phyloP scores from a whole-genome alignment of 1,140 invertebrate species.

The Drosophila lowei region DNA sequence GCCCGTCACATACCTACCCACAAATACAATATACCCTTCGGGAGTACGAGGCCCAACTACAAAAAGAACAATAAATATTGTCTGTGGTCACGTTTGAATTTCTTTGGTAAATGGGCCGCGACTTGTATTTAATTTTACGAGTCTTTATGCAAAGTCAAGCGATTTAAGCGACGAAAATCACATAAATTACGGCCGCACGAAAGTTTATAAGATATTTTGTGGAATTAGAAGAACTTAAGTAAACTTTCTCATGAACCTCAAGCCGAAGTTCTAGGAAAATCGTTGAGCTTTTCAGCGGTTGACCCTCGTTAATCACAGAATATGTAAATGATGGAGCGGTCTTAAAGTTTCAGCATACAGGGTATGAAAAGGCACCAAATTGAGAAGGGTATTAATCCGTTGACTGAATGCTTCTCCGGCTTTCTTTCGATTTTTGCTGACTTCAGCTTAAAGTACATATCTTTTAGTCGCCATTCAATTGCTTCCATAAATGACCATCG shows the following conservation, averaged over 20 bases:
- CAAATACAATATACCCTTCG: background rate
- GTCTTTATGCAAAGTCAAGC: slow-evolving; percentile 56
- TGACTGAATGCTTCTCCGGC: slow-evolving; percentile 33
- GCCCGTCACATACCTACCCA: too few species aligned
- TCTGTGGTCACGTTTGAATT: slow-evolving; percentile 71
- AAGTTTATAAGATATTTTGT: too few species aligned
- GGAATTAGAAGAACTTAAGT: background rate
- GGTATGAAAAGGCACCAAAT: slow-evolving; percentile 20
- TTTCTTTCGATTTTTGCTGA: slow-evolving; percentile 46
- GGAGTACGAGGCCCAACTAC: background rate
- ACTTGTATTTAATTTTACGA: slow-evolving; percentile 10
- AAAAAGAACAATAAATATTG: slow-evolving; percentile 40
- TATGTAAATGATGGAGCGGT: background rate
- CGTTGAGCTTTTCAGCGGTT: too few species aligned
- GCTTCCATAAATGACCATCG: slow-evolving; percentile 52
- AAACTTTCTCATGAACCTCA: too few species aligned
- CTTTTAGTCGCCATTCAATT: slow-evolving; percentile 44
- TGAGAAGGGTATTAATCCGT: slow-evolving; percentile 1
- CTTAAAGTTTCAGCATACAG: background rate
- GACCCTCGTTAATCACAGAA: slow-evolving; percentile 1
- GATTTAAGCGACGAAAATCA: slow-evolving; percentile 50
- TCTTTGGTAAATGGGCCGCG: slow-evolving; percentile 62
- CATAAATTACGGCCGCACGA: slow-evolving; percentile 59
- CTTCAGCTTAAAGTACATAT: too few species aligned
- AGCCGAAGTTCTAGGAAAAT: too few species aligned